Conservation (phyloP, 2,797 vertebrate species). For the Alosa sapidissima region DNA sequence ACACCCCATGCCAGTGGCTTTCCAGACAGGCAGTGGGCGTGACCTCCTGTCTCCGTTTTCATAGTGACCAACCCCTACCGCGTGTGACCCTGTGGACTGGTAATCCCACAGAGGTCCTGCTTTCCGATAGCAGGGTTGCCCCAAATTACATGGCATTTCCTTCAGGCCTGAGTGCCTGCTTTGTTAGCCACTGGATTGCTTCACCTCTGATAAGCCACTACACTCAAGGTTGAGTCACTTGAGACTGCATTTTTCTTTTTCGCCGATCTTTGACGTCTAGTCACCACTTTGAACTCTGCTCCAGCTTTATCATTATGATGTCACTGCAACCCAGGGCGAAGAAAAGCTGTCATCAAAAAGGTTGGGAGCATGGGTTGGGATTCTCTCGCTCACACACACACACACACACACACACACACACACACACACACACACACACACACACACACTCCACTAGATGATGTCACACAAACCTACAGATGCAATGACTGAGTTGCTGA, state of each 20-base stretch:
- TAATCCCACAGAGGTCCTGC: not conserved
- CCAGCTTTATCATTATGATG: constrained; percentile 24
- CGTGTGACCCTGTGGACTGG: not conserved
- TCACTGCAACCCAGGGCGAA: constrained; percentile 17
- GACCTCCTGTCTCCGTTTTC: not conserved
- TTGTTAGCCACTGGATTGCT: not conserved
- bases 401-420: constrained; percentile 9
- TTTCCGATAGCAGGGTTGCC: not conserved
- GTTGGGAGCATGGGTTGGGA: not conserved
- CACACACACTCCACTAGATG: too few species aligned
- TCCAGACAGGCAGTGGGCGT: not conserved
- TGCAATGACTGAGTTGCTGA: constrained; percentile 4
- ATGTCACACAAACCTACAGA: not conserved
- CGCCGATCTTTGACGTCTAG: not conserved
- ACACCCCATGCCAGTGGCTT: not conserved
- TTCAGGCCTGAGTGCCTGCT: not conserved
- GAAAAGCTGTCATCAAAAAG: not conserved
- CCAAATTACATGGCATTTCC: constrained; percentile 18
- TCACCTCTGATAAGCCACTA: not conserved
- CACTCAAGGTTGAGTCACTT: not conserved
- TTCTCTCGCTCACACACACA: not conserved
- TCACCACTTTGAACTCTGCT: not conserved
- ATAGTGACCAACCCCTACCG: not conserved
- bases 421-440: not conserved
- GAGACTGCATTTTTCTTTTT: not conserved